These are phyloP conservation scores for Dysmachus trigonus DNA, from an alignment of 2,888 invertebrate species.

Conservation along the genomic window DNA sequence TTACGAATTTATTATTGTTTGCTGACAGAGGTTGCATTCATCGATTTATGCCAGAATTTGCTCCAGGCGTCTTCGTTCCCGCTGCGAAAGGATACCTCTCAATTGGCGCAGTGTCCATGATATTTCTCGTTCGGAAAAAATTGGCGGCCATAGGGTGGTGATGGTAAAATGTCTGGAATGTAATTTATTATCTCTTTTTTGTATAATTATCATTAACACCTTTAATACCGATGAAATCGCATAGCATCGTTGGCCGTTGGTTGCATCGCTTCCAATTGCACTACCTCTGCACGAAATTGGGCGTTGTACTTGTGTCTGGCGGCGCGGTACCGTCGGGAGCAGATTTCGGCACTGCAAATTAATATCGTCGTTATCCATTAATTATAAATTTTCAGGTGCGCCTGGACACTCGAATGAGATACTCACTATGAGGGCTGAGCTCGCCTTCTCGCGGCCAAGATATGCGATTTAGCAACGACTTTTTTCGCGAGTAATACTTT, in stretches of 20 bases:
- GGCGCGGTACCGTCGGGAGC: not conserved
- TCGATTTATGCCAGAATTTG: constrained; percentile 24
- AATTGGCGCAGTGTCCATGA: constrained; percentile 61
- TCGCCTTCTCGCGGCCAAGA: not conserved
- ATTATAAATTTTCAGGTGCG: not conserved
- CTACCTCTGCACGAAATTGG: constrained; percentile 63
- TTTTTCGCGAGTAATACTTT: constrained; percentile 21
- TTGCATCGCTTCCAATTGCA: constrained; percentile 63
- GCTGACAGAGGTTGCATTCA: not conserved
- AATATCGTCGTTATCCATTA: not conserved
- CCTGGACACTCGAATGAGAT: not conserved
- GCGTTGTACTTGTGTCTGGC: constrained; percentile 56
- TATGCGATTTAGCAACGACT: constrained; percentile 5
- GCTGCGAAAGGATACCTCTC: constrained; percentile 61
- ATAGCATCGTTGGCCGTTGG: constrained; percentile 63
- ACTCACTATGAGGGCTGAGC: not conserved
- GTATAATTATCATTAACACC: not conserved
- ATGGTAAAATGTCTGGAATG: constrained; percentile 61
- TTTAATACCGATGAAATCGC: constrained; percentile 61
- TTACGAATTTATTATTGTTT: not conserved
- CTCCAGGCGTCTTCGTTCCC: constrained; percentile 60
- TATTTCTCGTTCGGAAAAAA: constrained; percentile 63
- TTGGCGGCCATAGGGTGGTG: constrained; percentile 63
- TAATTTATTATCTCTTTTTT: constrained; percentile 43
- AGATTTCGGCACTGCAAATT: constrained; percentile 4